These are phyloP conservation scores for Dolichomitus sp. DNA, from an alignment of 2,888 invertebrate genomes.

Conservation along the genomic window DNA sequence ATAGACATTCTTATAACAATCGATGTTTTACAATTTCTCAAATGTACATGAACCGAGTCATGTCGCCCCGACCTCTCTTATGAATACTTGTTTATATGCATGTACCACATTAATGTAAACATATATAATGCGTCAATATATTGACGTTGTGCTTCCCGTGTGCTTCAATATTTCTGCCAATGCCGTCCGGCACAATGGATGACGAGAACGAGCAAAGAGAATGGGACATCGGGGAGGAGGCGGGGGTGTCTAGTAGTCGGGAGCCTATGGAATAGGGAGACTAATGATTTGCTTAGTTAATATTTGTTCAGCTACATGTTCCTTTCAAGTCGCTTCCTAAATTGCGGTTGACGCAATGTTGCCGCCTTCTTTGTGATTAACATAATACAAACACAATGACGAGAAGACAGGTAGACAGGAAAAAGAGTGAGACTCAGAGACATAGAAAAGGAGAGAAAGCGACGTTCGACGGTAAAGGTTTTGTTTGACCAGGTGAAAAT, in stretches of 20 bases:
- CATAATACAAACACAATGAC: conserved; percentile 85
- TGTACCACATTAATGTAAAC: background rate
- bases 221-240: conserved; percentile 22
- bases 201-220: conserved; percentile 24
- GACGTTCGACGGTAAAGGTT: conserved; percentile 69
- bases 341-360: conserved; percentile 85
- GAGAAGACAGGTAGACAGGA: conserved; percentile 64
- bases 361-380: conserved; percentile 81
- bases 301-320: conserved; percentile 83
- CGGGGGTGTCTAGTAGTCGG: conserved; percentile 26
- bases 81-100: too few species aligned
- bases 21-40: too few species aligned
- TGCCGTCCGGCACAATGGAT: conserved; percentile 50
- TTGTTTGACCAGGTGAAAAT: conserved; percentile 86
- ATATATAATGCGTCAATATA: conserved; percentile 48
- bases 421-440: conserved; percentile 9
- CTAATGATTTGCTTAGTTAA: conserved; percentile 85
- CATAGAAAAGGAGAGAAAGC: conserved; percentile 17
- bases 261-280: conserved; percentile 71
- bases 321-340: conserved; percentile 84
- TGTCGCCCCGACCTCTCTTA: too few species aligned
- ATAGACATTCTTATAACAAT: too few species aligned
- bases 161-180: conserved; percentile 37
- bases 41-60: too few species aligned
- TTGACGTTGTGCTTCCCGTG: background rate